A percentile compares a stretch with the other conserved stretches of the same genome.
These are phyloP conservation scores for Helogale parvula DNA, from an alignment of 2,113 vertebrate genomes.

Conservation along the genomic window DNA sequence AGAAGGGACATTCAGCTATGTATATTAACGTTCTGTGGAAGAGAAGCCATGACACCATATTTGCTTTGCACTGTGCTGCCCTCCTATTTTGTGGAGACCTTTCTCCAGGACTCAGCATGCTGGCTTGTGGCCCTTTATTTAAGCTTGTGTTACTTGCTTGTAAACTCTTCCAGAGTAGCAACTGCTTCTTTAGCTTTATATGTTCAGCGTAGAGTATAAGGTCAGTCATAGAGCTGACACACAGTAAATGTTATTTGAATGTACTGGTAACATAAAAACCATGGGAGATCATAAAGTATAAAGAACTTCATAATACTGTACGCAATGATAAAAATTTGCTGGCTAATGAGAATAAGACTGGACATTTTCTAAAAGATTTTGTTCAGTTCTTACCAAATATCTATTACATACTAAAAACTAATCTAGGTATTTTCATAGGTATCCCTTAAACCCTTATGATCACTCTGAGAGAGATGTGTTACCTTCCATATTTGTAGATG, in stretches of 20 bases:
- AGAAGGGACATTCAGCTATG: background rate
- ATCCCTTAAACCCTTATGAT: background rate
- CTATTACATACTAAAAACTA: background rate
- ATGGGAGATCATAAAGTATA: background rate
- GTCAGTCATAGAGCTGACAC: background rate
- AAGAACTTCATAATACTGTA: background rate
- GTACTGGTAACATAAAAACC: slow-evolving; percentile 7
- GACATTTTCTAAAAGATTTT: background rate
- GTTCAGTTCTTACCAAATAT: background rate
- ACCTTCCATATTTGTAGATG: background rate
- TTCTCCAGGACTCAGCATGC: background rate
- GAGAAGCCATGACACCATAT: background rate
- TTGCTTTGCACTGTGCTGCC: background rate
- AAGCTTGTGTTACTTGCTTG: background rate
- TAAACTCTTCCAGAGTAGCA: background rate
- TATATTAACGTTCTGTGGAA: background rate
- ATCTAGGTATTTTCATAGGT: background rate
- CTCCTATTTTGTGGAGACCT: background rate
- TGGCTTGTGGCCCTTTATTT: background rate
- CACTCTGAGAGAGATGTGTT: background rate
- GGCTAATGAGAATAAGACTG: background rate
- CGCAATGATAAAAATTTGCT: background rate
- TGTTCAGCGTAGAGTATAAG: background rate
- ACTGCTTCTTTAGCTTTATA: background rate
- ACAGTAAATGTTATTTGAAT: background rate